A percentile compares a stretch with the other conserved stretches of the same genome.
phyloP scores from a whole-genome alignment of 2,113 vertebrate genomes.

The Gnathonemus echidnorhynchus region DNA sequence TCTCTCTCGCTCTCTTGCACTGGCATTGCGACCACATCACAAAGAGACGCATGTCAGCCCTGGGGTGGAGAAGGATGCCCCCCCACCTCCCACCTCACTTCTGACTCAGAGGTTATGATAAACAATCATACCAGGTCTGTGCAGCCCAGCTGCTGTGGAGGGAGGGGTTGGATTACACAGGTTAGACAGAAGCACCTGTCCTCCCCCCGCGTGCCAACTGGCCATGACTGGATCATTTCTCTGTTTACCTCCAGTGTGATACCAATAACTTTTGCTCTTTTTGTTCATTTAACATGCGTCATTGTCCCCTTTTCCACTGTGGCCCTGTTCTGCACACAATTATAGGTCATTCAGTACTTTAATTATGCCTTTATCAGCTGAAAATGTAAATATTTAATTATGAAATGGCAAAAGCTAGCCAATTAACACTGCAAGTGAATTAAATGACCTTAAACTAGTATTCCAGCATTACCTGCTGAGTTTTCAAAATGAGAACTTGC shows the following conservation, averaged over 20 bases:
- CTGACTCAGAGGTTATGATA: slow-evolving; percentile 8
- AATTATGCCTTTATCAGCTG: not conserved
- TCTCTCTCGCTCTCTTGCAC: not conserved
- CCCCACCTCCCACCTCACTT: not conserved
- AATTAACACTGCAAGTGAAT: not conserved
- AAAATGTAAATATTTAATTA: slow-evolving; percentile 9
- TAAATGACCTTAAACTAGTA: not conserved
- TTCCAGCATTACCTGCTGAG: not conserved
- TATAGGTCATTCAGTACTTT: not conserved
- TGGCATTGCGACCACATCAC: not conserved
- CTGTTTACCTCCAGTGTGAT: slow-evolving; percentile 14
- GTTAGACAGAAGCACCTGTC: slow-evolving; percentile 23
- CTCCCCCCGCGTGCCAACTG: not conserved
- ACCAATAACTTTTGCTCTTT: slow-evolving; percentile 4
- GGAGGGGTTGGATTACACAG: slow-evolving; percentile 23
- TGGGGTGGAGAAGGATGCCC: not conserved
- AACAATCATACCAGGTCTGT: not conserved
- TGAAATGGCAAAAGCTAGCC: not conserved
- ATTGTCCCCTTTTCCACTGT: not conserved
- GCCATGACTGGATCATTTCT: not conserved
- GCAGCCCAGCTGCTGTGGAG: slow-evolving; percentile 18
- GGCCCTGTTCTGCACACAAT: not conserved
- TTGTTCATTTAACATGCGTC: not conserved
- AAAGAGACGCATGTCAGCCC: not conserved
- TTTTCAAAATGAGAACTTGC: not conserved